Evolutionary conservation across 2,888 invertebrate genomes (phyloP), one percentile per base, ranked within the genome.

Genomic region (Lypha dubia): DNA sequence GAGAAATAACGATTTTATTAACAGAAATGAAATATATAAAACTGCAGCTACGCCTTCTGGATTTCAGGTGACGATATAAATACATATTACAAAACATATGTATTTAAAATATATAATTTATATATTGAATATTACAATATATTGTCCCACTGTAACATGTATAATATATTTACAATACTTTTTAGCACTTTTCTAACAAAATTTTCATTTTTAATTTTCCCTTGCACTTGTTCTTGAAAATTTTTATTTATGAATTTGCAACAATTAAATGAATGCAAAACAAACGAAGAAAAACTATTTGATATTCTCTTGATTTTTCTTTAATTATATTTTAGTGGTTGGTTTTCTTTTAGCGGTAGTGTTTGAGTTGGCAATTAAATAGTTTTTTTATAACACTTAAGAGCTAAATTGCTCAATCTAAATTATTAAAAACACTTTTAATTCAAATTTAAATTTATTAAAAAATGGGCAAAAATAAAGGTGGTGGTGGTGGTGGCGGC

Each of bases 401-500:
- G 28, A 28, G n/a, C n/a, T n/a, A n/a, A n/a, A n/a, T n/a, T n/a
- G n/a, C n/a, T n/a, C n/a, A n/a, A n/a, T n/a, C n/a, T n/a, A 28
- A 28, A 28, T 28, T 49, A 17, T 20, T 15, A n/a, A 62, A 56
- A 68, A 24, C 56, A 22, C 7, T 63, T 76, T 56, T 28, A 49
- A 13, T 49, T 62, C 1, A 75, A 68, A 11, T 65, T 65, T 65
- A 65, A 79, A 49, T n/a, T 65, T 11, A 32, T 35, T 46, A 73
- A 75, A 77, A 80, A 17, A 91, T 91, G 91, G 91, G 91, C 17
- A 91, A 91, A 89, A 91, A 91, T 86, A 91, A 91, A 86, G 89
- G 88, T 9, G 88, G 89, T 0, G 88, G 88, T 1, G 89, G 88
- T 5, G 88, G 87, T 0, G 87, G 87, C 0, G 87, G 88, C 0